Evolutionary conservation across 1,140 invertebrate genomes (phyloP).

Genomic region (Scaptomyza montana): DNA sequence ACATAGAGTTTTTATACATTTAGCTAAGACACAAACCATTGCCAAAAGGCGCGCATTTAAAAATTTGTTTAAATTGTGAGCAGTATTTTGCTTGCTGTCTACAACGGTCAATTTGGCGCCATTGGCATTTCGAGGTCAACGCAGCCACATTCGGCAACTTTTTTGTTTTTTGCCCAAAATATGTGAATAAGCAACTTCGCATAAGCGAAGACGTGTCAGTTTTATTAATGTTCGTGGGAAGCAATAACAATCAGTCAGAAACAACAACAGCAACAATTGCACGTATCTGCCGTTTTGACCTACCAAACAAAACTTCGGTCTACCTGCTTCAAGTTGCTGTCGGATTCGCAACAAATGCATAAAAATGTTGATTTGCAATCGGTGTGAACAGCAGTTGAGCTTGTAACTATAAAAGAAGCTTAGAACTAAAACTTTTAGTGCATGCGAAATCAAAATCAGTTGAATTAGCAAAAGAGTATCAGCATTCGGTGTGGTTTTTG

Average conservation of each 20-base stretch:
- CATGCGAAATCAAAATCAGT: too few species aligned
- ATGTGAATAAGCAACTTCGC: conserved; percentile 43
- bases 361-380: conserved; percentile 2
- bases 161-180: conserved; percentile 32
- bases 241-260: conserved; percentile 39
- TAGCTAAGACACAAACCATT: conserved; percentile 25
- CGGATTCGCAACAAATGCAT: conserved; percentile 6
- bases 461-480: neutral
- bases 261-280: conserved; percentile 34
- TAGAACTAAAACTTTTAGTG: too few species aligned
- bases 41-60: conserved; percentile 5
- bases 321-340: conserved; percentile 31
- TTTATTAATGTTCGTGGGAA: conserved; percentile 76
- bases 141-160: conserved; percentile 10
- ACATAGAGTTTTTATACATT: neutral
- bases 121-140: conserved; percentile 31
- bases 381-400: neutral
- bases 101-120: conserved; percentile 16
- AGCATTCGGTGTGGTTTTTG: too few species aligned
- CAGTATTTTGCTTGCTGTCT: neutral
- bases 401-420: neutral
- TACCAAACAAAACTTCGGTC: conserved; percentile 32
- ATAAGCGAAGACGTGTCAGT: conserved; percentile 67
- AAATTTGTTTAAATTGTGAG: conserved; percentile 5
- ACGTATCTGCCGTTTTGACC: conserved; percentile 49